Percentiles rank a stretch among this genome's conserved stretches.
These are phyloP conservation scores for Rostratula benghalensis DNA, from an alignment of 2,113 vertebrate genomes.

Conservation along the genomic window DNA sequence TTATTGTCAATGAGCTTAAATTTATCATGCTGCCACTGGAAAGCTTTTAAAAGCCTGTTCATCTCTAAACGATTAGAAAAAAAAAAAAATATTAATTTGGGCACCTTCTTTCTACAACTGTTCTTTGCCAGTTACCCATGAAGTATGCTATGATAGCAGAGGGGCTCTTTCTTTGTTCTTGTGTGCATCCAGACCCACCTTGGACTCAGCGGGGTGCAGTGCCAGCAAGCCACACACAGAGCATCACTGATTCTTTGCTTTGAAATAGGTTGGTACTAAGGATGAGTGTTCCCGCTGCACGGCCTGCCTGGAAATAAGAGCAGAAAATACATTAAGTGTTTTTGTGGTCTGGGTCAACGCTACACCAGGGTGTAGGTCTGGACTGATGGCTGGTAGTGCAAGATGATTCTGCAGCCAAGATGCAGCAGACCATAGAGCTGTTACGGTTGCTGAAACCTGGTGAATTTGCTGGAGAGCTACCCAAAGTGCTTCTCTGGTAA, in stretches of 20 bases:
- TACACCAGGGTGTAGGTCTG: not conserved
- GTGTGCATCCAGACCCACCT: not conserved
- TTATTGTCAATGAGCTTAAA: not conserved
- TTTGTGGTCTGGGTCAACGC: not conserved
- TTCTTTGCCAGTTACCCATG: accelerated
- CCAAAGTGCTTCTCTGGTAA: not conserved
- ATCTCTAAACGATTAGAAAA: not conserved
- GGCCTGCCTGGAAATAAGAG: not conserved
- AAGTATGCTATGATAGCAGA: not conserved
- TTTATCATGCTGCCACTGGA: not conserved
- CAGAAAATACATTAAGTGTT: not conserved
- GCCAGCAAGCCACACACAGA: not conserved
- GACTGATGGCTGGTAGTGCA: not conserved
- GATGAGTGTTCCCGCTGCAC: accelerated
- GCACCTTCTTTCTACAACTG: not conserved
- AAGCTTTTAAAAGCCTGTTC: not conserved
- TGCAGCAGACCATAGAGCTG: not conserved
- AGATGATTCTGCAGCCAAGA: not conserved
- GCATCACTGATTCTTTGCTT: not conserved
- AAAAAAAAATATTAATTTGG: not conserved
- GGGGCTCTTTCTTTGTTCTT: not conserved
- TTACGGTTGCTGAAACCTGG: not conserved
- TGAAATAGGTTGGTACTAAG: not conserved
- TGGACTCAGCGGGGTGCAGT: accelerated
- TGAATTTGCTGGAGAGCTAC: not conserved